These are phyloP conservation scores for Dryas iulia DNA, from an alignment of 1,140 invertebrate species.

Conservation along the genomic window DNA sequence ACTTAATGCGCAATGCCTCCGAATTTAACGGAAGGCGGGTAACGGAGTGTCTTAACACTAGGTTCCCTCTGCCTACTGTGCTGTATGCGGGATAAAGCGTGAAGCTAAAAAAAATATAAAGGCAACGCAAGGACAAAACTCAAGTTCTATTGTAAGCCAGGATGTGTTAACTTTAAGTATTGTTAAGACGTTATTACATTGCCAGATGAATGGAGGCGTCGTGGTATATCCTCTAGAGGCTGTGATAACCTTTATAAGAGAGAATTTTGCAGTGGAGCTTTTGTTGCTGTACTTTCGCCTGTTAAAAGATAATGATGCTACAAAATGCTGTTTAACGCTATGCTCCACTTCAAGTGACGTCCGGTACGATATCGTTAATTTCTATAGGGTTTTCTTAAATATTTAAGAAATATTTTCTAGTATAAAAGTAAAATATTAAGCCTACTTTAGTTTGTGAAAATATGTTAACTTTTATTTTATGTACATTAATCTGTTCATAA, in stretches of 20 bases:
- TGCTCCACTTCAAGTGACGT: background rate
- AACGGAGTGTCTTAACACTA: too few species aligned
- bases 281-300: constrained; percentile 9
- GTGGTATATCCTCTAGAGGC: background rate
- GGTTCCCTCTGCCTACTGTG: too few species aligned
- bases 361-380: background rate
- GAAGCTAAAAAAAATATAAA: too few species aligned
- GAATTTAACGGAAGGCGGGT: too few species aligned
- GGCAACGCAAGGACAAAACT: background rate
- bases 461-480: too few species aligned
- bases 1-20: too few species aligned
- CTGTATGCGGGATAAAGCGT: too few species aligned
- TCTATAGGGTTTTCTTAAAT: background rate
- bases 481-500: too few species aligned
- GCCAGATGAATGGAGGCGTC: constrained; percentile 6
- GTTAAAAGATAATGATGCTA: constrained; percentile 20
- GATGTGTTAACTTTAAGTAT: constrained; percentile 14
- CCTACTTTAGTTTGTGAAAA: too few species aligned
- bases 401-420: background rate
- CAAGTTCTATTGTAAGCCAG: background rate
- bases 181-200: constrained; percentile 18
- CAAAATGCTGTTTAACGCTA: constrained; percentile 9
- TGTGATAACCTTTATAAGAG: constrained; percentile 13
- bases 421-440: background rate
- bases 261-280: constrained; percentile 11